Percentiles rank a stretch among this genome's conserved stretches.
These are phyloP conservation scores for Psammodynastes pulverulentus DNA, from an alignment of 2,113 vertebrate species.

Conservation along the genomic window DNA sequence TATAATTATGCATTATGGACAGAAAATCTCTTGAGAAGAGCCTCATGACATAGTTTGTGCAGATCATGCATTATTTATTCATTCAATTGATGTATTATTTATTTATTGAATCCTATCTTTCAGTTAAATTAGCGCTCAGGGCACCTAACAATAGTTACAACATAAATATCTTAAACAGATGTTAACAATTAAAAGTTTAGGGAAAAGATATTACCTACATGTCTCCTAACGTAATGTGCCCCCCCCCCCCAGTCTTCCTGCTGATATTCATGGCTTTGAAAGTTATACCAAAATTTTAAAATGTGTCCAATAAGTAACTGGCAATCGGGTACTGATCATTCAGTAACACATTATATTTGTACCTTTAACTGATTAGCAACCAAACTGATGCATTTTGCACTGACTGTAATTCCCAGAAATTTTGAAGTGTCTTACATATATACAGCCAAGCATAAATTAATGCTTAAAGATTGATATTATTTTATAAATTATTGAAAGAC, in stretches of 20 bases:
- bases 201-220: not conserved
- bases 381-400: not conserved
- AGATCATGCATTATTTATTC: not conserved
- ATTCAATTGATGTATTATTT: not conserved
- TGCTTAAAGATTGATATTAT: not conserved
- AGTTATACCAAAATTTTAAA: not conserved
- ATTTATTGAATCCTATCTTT: not conserved
- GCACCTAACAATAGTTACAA: not conserved
- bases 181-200: not conserved
- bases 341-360: not conserved
- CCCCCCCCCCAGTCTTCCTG: not conserved
- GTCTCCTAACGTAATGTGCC: not conserved
- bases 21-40: not conserved
- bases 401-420: not conserved
- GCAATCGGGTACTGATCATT: not conserved
- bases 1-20: not conserved
- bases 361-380: not conserved
- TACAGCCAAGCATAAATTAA: not conserved
- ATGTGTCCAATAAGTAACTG: not conserved
- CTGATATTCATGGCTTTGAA: not conserved
- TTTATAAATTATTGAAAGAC: not conserved
- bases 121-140: not conserved
- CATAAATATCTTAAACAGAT: not conserved
- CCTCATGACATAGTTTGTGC: not conserved
- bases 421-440: not conserved